A percentile compares a stretch with the other conserved stretches of the same genome.
Evolutionary conservation across 2,888 invertebrate genomes (phyloP).

Genomic region (Aporophyla lueneburgensis): DNA sequence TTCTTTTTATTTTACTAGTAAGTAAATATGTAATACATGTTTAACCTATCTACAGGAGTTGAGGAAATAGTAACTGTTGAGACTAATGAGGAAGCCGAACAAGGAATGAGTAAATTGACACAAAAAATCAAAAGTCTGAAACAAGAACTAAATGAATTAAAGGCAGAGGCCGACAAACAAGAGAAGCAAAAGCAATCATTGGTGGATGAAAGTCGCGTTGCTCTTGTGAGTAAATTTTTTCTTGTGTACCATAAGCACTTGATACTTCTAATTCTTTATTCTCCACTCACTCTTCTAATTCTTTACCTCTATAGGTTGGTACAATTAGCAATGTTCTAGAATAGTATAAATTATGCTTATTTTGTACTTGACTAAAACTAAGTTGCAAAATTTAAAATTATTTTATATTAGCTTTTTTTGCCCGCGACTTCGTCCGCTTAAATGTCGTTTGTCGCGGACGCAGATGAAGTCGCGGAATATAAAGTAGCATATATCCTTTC

Average conservation of each 20-base stretch:
- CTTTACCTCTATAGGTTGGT: neutral
- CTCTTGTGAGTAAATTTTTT: constrained; percentile 76
- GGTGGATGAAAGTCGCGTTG: constrained; percentile 84
- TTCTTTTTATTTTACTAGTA: neutral
- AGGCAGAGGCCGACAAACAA: constrained; percentile 80
- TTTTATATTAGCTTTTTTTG: neutral
- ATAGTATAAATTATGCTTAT: neutral
- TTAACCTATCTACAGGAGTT: constrained; percentile 73
- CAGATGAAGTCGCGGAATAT: too few relatives aligned
- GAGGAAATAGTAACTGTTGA: constrained; percentile 77
- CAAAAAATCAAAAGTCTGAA: constrained; percentile 80
- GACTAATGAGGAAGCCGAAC: constrained; percentile 80
- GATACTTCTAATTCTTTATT: neutral
- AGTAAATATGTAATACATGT: neutral
- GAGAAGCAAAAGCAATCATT: constrained; percentile 82
- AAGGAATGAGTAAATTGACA: constrained; percentile 74
- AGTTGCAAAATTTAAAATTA: neutral
- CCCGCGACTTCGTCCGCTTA: too few relatives aligned
- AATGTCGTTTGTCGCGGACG: too few relatives aligned
- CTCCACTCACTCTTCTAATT: neutral
- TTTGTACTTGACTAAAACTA: neutral
- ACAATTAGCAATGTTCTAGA: neutral
- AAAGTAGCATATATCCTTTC: too few relatives aligned
- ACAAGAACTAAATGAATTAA: constrained; percentile 79
- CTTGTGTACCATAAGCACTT: neutral